Evolutionary conservation across 2,888 invertebrate genomes (phyloP).

Genomic region (Catocala sponsa): DNA sequence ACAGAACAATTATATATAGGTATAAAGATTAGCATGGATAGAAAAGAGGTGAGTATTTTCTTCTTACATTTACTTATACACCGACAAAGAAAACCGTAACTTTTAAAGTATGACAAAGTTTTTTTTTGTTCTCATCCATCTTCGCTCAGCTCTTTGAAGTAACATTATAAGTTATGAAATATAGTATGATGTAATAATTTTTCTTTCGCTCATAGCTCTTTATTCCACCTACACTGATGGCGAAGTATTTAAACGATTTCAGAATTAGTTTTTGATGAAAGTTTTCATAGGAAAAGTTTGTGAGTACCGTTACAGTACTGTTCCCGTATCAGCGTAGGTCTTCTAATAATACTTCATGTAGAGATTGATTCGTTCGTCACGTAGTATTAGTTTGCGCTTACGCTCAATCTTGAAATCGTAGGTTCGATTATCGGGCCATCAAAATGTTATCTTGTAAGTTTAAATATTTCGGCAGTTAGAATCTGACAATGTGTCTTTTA

Average conservation of each 20-base stretch:
- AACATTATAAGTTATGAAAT: background rate
- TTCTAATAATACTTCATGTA: too few relatives aligned
- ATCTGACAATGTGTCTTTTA: too few relatives aligned
- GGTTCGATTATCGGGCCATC: too few relatives aligned
- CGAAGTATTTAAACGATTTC: conserved; percentile 4
- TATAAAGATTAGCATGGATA: too few relatives aligned
- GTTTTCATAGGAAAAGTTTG: conserved; percentile 1
- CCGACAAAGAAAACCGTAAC: background rate
- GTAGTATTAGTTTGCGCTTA: too few relatives aligned
- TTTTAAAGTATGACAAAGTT: conserved; percentile 4
- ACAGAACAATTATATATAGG: too few relatives aligned
- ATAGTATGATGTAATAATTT: conserved; percentile 1
- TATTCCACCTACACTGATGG: background rate
- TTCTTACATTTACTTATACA: background rate
- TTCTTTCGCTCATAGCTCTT: background rate
- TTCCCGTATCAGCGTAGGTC: background rate
- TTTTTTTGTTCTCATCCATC: background rate
- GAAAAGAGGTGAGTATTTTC: too few relatives aligned
- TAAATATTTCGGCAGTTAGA: too few relatives aligned
- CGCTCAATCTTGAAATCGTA: too few relatives aligned
- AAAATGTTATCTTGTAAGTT: too few relatives aligned
- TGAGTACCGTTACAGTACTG: background rate
- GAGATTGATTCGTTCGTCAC: too few relatives aligned
- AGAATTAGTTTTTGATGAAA: conserved; percentile 1
- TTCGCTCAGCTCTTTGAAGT: conserved; percentile 1